Conservation (phyloP, 2,888 invertebrate species). For the Autographa pulchrina region DNA sequence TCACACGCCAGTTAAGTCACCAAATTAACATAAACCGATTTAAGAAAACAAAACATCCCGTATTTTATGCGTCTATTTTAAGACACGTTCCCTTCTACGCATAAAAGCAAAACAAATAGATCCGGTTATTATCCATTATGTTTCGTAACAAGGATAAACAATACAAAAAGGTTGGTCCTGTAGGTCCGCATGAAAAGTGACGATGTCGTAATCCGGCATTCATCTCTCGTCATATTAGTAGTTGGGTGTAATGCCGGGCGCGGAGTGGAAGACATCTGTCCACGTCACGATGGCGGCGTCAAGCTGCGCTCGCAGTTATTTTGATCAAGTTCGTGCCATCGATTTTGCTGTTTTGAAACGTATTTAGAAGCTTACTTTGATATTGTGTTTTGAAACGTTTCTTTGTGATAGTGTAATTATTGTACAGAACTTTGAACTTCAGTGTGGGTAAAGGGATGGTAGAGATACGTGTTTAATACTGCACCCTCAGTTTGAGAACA, state of each 20-base stretch:
- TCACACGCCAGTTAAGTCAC: too few relatives aligned
- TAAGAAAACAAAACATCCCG: not conserved
- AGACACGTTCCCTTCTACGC: not conserved
- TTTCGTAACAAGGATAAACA: slow-evolving; percentile 47
- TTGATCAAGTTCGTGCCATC: slow-evolving; percentile 9
- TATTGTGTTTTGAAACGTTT: not conserved
- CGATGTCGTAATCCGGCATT: slow-evolving; percentile 75
- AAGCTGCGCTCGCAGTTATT: slow-evolving; percentile 28
- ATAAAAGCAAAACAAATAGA: slow-evolving; percentile 31
- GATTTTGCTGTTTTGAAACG: not conserved
- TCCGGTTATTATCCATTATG: slow-evolving; percentile 19
- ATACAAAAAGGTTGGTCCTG: slow-evolving; percentile 44
- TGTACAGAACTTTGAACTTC: too few relatives aligned
- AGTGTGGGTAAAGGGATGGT: too few relatives aligned
- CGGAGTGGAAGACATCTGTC: slow-evolving; percentile 77
- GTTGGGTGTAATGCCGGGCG: slow-evolving; percentile 74
- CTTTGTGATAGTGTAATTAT: not conserved
- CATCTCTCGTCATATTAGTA: slow-evolving; percentile 83
- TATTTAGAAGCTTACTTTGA: not conserved
- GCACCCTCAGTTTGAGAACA: too few relatives aligned
- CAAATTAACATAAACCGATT: not conserved
- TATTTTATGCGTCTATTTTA: not conserved
- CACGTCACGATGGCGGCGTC: slow-evolving; percentile 60
- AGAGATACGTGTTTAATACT: too few relatives aligned
- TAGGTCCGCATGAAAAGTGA: slow-evolving; percentile 66